Evolutionary conservation across 2,113 vertebrate genomes (phyloP).

Genomic region (Macquaria australasica): DNA sequence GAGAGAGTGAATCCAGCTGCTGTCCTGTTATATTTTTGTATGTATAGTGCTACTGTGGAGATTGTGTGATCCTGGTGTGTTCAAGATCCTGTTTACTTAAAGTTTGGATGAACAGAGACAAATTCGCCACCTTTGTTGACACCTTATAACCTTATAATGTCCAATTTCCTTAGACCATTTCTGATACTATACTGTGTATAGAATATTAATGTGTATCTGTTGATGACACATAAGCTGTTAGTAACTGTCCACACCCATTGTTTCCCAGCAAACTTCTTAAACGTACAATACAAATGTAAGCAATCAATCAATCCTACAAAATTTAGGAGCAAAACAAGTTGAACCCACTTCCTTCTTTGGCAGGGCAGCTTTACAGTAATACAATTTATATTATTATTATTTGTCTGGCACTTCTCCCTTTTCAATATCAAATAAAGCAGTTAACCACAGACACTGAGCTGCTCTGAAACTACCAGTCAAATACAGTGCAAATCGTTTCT

Average conservation of each 20-base stretch:
- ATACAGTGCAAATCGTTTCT: not conserved
- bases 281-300: not conserved
- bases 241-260: not conserved
- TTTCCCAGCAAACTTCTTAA: not conserved
- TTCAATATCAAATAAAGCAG: not conserved
- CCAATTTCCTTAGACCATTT: not conserved
- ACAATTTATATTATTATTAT: not conserved
- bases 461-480: not conserved
- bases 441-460: not conserved
- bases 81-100: conserved; percentile 2
- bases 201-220: too few species aligned
- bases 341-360: not conserved
- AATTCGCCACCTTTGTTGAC: not conserved
- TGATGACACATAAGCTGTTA: not conserved
- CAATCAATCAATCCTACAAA: not conserved
- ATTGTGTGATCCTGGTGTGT: not conserved
- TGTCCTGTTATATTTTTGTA: not conserved
- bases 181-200: not conserved
- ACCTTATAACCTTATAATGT: not conserved
- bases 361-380: not conserved
- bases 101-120: not conserved
- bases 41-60: not conserved
- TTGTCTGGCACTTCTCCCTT: not conserved
- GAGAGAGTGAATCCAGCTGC: too few species aligned
- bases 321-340: not conserved